Percentiles rank a stretch among this genome's conserved stretches.
These are phyloP conservation scores for Hoplias malabaricus DNA, from an alignment of 2,113 vertebrate genomes.

Conservation along the genomic window DNA sequence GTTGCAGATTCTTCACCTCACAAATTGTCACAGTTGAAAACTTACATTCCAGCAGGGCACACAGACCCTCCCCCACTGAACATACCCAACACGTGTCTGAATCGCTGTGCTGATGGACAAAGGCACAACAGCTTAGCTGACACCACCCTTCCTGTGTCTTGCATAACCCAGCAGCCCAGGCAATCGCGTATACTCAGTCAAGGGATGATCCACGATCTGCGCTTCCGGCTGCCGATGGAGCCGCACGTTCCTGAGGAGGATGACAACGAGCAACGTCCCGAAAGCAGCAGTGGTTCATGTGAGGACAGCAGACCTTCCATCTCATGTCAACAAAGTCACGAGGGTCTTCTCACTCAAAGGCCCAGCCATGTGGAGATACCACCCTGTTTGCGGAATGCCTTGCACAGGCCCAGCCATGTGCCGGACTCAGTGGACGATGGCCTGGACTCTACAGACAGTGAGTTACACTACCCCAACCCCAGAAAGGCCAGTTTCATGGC, in stretches of 20 bases:
- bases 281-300: conserved; percentile 52
- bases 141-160: conserved; percentile 58
- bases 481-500: conserved; percentile 81
- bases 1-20: conserved; percentile 68
- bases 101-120: conserved; percentile 50
- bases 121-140: conserved; percentile 60
- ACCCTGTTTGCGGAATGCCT: conserved; percentile 47
- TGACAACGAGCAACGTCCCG: conserved; percentile 49
- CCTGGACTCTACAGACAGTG: conserved; percentile 72
- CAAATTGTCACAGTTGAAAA: conserved; percentile 69
- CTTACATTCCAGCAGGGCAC: conserved; percentile 67
- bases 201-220: conserved; percentile 62
- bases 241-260: conserved; percentile 17
- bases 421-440: conserved; percentile 63
- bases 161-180: conserved; percentile 60
- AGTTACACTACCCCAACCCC: conserved; percentile 60
- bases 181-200: conserved; percentile 48
- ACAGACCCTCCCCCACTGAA: conserved; percentile 58
- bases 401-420: conserved; percentile 60
- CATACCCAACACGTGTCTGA: conserved; percentile 58
- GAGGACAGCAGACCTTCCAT: conserved; percentile 47
- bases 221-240: conserved; percentile 47
- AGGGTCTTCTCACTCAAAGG: conserved; percentile 47
- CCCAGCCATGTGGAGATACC: conserved; percentile 56
- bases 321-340: conserved; percentile 51